Evolutionary conservation across 2,113 vertebrate genomes (phyloP).

Genomic region (Leuciscus idus): DNA sequence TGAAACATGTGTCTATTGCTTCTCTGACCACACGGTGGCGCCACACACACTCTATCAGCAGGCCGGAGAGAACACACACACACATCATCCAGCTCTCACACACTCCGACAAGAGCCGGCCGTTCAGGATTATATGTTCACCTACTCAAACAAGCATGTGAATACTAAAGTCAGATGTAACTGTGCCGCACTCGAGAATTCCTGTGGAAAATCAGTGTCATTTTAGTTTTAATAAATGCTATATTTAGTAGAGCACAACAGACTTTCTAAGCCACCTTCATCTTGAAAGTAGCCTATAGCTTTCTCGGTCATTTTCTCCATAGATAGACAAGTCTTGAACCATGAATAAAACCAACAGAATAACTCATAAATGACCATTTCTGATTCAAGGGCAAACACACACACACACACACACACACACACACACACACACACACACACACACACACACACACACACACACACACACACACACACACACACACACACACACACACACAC

Average conservation of each 20-base stretch:
- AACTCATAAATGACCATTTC: too few relatives aligned
- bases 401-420: too few relatives aligned
- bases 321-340: too few relatives aligned
- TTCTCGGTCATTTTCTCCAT: neutral
- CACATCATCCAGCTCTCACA: neutral
- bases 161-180: neutral
- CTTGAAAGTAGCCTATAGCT: neutral
- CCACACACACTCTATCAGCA: constrained; percentile 53
- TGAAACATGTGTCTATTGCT: constrained; percentile 88
- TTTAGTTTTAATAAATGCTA: constrained; percentile 4
- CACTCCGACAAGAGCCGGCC: constrained; percentile 17
- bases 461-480: too few relatives aligned
- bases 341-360: too few relatives aligned
- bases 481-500: too few relatives aligned
- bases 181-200: neutral
- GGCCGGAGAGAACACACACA: neutral
- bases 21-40: constrained; percentile 73
- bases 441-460: too few relatives aligned
- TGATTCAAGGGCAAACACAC: too few relatives aligned
- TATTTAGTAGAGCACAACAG: neutral
- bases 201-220: neutral
- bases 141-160: constrained; percentile 66
- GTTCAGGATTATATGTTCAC: constrained; percentile 73
- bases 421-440: too few relatives aligned
- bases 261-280: neutral